These are phyloP conservation scores for Xanthia togata DNA, from an alignment of 2,888 invertebrate genomes.

Conservation along the genomic window DNA sequence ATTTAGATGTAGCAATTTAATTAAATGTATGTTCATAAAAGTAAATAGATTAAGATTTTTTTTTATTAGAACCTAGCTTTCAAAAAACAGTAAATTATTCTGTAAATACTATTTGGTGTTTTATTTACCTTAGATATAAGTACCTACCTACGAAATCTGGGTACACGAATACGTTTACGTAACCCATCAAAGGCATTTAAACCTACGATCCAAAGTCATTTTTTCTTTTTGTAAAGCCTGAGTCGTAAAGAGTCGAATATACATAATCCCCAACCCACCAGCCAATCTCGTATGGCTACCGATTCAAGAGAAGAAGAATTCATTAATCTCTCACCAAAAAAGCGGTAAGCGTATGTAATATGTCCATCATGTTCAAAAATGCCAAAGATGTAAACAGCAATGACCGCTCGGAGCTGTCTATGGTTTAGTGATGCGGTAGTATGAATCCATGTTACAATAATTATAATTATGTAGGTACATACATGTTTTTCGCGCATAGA, in stretches of 20 bases:
- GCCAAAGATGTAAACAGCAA: too few relatives aligned
- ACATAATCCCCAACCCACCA: neutral
- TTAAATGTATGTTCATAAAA: conserved; percentile 9
- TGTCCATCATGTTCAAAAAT: too few relatives aligned
- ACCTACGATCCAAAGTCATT: too few relatives aligned
- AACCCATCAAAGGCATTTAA: neutral
- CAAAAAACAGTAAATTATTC: conserved; percentile 24
- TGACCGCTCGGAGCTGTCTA: too few relatives aligned
- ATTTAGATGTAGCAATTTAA: conserved; percentile 34
- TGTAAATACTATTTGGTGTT: neutral
- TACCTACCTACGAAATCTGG: too few relatives aligned
- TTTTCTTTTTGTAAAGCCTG: neutral
- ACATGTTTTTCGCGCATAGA: too few relatives aligned
- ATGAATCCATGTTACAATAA: too few relatives aligned
- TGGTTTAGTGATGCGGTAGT: too few relatives aligned
- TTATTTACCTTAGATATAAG: neutral
- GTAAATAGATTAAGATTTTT: conserved; percentile 15
- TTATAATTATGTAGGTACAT: too few relatives aligned
- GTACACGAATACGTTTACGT: neutral
- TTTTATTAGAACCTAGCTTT: conserved; percentile 2
- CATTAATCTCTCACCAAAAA: too few relatives aligned
- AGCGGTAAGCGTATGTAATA: too few relatives aligned
- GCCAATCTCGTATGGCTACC: neutral
- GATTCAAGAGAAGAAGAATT: too few relatives aligned
- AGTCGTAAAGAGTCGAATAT: neutral